Percentiles rank a stretch among this genome's conserved stretches.
phyloP scores from a whole-genome alignment of 1,140 invertebrate species.

The Bicyclus anynana region DNA sequence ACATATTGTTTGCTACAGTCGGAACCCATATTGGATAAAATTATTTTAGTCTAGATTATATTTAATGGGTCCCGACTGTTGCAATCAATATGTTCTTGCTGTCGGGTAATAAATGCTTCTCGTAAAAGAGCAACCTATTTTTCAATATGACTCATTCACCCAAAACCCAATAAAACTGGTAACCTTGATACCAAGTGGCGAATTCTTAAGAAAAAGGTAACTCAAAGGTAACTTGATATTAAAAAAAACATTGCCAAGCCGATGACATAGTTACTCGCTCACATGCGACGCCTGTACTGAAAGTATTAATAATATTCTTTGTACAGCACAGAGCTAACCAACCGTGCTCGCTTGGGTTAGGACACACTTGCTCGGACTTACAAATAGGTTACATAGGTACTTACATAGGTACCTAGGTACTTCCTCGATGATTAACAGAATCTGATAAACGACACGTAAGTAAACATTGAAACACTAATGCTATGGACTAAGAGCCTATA shows the following conservation, averaged over 20 bases:
- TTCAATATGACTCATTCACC: too few relatives aligned
- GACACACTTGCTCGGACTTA: slow-evolving; percentile 3
- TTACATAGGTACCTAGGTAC: not conserved
- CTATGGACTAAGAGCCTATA: too few relatives aligned
- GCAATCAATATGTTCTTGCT: too few relatives aligned
- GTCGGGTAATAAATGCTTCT: too few relatives aligned
- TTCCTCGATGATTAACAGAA: not conserved
- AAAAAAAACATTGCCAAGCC: not conserved
- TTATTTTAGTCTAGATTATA: too few relatives aligned
- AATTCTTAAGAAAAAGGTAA: not conserved
- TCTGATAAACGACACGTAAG: slow-evolving; percentile 4
- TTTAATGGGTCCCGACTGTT: too few relatives aligned
- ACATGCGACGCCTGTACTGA: not conserved
- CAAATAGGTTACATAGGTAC: not conserved
- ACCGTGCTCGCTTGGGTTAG: slow-evolving; percentile 15
- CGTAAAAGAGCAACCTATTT: too few relatives aligned
- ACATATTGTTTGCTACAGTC: too few relatives aligned
- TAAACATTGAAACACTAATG: not conserved
- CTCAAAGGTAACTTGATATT: not conserved
- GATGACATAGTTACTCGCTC: not conserved
- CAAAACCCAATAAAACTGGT: too few relatives aligned
- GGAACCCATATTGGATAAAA: too few relatives aligned
- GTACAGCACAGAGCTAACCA: slow-evolving; percentile 12
- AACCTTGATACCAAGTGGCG: too few relatives aligned
- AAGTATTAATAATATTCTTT: not conserved